Percentiles rank a stretch among this genome's conserved stretches.
phyloP scores from a whole-genome alignment of 2,113 vertebrate genomes.

The Coracopsis vasa region DNA sequence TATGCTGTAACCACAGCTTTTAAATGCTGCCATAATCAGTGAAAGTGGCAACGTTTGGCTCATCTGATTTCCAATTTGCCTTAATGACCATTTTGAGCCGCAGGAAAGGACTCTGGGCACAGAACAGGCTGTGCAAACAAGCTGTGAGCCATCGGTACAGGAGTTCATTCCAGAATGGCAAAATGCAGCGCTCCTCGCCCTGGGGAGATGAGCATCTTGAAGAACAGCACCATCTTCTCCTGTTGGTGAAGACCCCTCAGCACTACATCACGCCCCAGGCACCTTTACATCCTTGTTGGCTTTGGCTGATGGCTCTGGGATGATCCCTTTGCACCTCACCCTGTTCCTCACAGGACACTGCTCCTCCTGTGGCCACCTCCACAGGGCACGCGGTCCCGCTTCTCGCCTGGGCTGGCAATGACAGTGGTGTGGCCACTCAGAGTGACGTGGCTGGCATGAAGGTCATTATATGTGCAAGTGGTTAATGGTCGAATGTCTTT shows the following conservation, averaged over 20 bases:
- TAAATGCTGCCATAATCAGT: not conserved
- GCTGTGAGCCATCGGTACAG: not conserved
- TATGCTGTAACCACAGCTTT: not conserved
- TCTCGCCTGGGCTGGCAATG: not conserved
- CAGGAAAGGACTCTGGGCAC: constrained; percentile 42
- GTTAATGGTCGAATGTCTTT: not conserved
- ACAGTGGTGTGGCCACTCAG: not conserved
- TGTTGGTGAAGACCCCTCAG: not conserved
- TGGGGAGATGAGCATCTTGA: not conserved
- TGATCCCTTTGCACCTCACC: not conserved
- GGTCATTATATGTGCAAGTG: not conserved
- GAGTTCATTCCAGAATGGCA: constrained; percentile 18
- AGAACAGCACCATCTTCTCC: not conserved
- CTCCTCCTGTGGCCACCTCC: not conserved
- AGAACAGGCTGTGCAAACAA: not conserved
- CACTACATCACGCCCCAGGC: not conserved
- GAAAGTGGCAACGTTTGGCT: not conserved
- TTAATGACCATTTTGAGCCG: not conserved
- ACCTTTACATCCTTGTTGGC: not conserved
- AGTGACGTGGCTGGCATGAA: not conserved
- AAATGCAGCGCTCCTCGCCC: constrained; percentile 31
- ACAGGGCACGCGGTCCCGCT: rapidly evolving
- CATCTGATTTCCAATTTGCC: not conserved
- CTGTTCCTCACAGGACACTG: rapidly evolving
- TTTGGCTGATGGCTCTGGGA: not conserved